Base-by-base conservation (phyloP, 2,113 vertebrate species). In the Loxodonta africana region DNA sequence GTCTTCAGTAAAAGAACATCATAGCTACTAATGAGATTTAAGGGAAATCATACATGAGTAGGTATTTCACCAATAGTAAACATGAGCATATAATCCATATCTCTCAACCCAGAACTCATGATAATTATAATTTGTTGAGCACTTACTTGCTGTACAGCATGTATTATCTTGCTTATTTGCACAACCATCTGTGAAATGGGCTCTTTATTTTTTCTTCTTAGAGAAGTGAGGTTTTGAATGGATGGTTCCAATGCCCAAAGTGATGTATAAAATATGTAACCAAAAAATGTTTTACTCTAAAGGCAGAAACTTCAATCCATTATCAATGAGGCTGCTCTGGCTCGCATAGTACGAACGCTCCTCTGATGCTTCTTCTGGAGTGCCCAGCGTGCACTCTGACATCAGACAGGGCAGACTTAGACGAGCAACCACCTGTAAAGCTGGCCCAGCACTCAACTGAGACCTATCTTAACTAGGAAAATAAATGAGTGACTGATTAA, bases 401-500 rank as follows among this genome's bases (percentile, higher is more conserved):
- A 48, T 37, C 6, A 15, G 48, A 69, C n/a, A 60, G 46, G 37
- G 48, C 30, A n/a, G 5, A 46, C 20, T 46, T 6, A 5, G n/a
- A 28, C 44, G 62, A 78, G 62, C 63, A 71, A 30, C 17, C 51
- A 82, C 51, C 76, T 81, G 62, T 93, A 41, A 91, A 63, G 18
- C 14, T 57, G n/a, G 51, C 23, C 30, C 37, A 30, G 23, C 44
- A 37, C 48, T 84, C 60, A 78, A 46, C 48, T 80, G 33, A 41
- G 23, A 84, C 17, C 6, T 25, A 4, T 7, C 18, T 90, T 85
- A 84, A 90, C 23, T 80, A 95, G 33, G 44, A 63, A 83, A 85
- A 26, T 46, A 80, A 95, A 78, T 51, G 33, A 95, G 33, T 51
- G 41, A 73, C 62, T 37, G 80, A 86, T 85, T 90, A 90, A 81